These are phyloP conservation scores for Microcebus tavaratra DNA, from an alignment of 2,113 vertebrate genomes.

Conservation along the genomic window DNA sequence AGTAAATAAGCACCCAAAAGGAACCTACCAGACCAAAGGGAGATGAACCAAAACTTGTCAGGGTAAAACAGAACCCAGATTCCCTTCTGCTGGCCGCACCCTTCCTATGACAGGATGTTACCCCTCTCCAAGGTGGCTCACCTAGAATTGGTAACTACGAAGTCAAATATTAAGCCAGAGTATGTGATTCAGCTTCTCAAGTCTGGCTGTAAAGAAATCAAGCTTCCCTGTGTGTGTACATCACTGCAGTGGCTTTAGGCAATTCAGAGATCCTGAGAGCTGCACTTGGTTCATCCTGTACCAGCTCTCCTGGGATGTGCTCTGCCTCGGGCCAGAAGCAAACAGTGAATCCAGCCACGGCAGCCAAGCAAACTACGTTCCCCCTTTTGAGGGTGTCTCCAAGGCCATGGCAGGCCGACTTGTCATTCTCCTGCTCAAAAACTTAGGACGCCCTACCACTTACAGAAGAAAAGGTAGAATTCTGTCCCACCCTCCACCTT, in stretches of 20 bases:
- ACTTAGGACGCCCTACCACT: neutral
- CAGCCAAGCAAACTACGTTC: neutral
- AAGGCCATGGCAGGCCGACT: neutral
- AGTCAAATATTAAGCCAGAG: constrained; percentile 46
- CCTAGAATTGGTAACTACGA: neutral
- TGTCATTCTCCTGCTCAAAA: neutral
- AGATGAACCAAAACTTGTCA: neutral
- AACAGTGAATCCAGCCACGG: neutral
- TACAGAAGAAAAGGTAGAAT: neutral
- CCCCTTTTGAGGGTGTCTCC: neutral
- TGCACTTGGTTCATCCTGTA: neutral
- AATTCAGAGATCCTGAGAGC: neutral
- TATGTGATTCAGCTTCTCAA: constrained; percentile 54
- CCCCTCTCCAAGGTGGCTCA: neutral
- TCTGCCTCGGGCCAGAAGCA: neutral
- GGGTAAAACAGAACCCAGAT: neutral
- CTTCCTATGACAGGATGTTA: neutral
- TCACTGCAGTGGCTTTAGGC: neutral
- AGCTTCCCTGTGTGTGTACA: neutral
- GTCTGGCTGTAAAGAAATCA: neutral
- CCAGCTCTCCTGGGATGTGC: neutral
- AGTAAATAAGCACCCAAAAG: neutral
- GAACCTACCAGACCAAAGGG: neutral
- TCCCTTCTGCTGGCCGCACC: neutral
- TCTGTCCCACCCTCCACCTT: neutral